Base-by-base conservation (phyloP, 2,797 vertebrate species). In the Chelon auratus region DNA sequence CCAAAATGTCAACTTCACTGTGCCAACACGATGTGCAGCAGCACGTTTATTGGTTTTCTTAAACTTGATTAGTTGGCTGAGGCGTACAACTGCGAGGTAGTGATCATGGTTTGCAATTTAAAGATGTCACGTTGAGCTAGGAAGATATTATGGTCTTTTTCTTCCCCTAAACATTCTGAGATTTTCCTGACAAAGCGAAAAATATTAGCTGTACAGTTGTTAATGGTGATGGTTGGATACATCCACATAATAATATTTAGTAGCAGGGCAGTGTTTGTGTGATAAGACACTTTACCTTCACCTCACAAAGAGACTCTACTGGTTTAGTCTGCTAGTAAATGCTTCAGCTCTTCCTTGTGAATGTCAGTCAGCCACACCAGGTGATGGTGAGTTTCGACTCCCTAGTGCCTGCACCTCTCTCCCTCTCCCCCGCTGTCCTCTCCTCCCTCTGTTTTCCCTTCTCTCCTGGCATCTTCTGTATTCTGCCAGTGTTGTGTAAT, bases 401-500 rank as follows among this genome's bases (percentile, higher is more conserved):
- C 77, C 63, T 15, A n/a, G 30, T 37, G 56, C 61, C 53, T 65
- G 24, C 54, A 67, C 55, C 69, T 20, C 54, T 24, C 22, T 39
- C 43, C 45, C 56, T 30, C 10, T 33, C 75, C 26, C 52, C 51
- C 59, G 54, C 63, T 69, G 62, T 77, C 78, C 75, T 84, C 71
- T 80, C 68, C 73, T 82, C 65, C 52, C 67, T 84, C 68, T 73
- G 47, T 75, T 70, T 56, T 66, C 52, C 45, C 64, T 47, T 73
- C 78, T 85, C 72, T 81, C 48, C 62, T 86, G 83, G 72, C 72
- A 80, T 83, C 68, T 83, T 85, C 75, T 89, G 84, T 87, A 77
- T 87, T 85, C 84, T 83, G 77, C 72, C 75, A 65, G 81, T 92
- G 93, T 93, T 94, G 93, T 93, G 92, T 93, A 93, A 93, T 45